phyloP scores from a whole-genome alignment of 2,888 invertebrate species.

The Anodontia alba region DNA sequence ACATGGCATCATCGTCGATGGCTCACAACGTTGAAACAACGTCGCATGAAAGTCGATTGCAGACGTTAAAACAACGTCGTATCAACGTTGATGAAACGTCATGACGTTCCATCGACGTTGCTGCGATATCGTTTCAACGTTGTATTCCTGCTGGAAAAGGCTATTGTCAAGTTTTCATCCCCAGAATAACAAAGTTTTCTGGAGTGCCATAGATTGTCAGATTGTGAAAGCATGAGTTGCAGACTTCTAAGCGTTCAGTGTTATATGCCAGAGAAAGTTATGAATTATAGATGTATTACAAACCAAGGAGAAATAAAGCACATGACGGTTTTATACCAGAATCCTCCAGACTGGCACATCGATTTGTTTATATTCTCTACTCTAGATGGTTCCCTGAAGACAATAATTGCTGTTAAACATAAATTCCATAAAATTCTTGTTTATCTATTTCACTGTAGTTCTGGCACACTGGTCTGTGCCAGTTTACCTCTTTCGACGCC shows the following conservation, averaged over 20 bases:
- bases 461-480: too few species aligned
- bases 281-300: conserved; percentile 13
- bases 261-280: background rate
- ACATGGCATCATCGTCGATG: too few species aligned
- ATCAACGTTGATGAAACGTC: background rate
- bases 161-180: too few species aligned
- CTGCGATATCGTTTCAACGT: too few species aligned
- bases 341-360: background rate
- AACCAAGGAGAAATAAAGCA: background rate
- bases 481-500: too few species aligned
- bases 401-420: background rate
- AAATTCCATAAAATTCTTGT: background rate
- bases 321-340: background rate
- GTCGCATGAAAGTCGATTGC: too few species aligned
- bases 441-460: background rate
- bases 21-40: too few species aligned
- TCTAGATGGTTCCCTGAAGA: background rate
- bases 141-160: too few species aligned
- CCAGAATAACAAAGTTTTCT: too few species aligned
- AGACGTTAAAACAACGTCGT: background rate
- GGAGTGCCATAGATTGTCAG: too few species aligned
- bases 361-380: conserved; percentile 1
- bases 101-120: background rate
- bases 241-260: background rate
- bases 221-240: too few species aligned